Evolutionary conservation across 2,888 invertebrate species (phyloP), one percentile per base, ranked within the genome.

Genomic region (Pherbina coryleti): DNA sequence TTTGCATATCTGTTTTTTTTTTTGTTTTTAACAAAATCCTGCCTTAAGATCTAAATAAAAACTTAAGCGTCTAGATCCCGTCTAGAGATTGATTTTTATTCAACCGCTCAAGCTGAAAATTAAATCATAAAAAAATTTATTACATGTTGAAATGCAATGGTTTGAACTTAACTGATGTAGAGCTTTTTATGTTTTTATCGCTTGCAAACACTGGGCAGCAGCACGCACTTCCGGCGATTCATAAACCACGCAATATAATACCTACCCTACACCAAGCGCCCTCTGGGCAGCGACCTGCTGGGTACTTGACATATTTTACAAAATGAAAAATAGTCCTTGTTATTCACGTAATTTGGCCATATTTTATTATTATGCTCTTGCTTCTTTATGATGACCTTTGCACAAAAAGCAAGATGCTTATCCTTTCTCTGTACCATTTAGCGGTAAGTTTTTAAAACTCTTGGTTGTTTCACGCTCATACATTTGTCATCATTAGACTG

Each of bases 401-500:
- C 28, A n/a, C n/a, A 60, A 17, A 5, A 60, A 25, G 17, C 60
- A 60, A 60, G 60, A 60, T 28, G 60, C 60, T 60, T 60, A 60
- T 60, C 60, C 60, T 28, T 28, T 11, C 9, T 44, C 2, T 28
- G 11, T 60, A 60, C 11, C 60, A 17, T 60, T 28, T 14, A 60
- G 28, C 44, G 7, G 25, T 60, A 22, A 44, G 11, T 14, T 44
- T 44, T 28, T 60, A 28, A 25, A 3, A 44, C 44, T 28, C 37
- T 67, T 37, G 4, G 66, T 37, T 37, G 34, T 34, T 34, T 66
- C 4, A n/a, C 37, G 22, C 66, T 31, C 31, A 72, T 37, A 31
- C 75, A 78, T 78, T 78, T 78, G 72, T 78, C 76, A 78, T 78
- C 72, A 78, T 78, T 78, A 78, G 71, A 73, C n/a, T 66, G 66